Conservation (phyloP, 1,140 invertebrate species). For the Ridgeia piscesae region DNA sequence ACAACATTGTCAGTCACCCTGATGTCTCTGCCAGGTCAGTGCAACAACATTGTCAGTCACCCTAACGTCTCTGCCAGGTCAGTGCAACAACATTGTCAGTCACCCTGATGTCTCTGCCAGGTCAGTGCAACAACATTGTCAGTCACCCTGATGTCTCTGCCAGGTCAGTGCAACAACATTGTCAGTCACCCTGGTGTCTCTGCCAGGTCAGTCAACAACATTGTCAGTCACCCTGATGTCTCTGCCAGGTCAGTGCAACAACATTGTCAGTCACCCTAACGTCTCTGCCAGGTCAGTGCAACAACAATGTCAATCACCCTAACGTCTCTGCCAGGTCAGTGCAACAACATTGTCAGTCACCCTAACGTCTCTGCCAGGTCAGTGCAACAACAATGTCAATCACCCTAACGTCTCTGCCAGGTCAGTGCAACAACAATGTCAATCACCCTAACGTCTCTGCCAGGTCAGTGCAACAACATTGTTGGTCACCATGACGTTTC, state of each 20-base stretch:
- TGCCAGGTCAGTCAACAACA: constrained; percentile 65
- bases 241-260: constrained; percentile 60
- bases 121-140: constrained; percentile 70
- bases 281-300: constrained; percentile 61
- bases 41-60: constrained; percentile 54
- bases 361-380: neutral
- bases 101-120: constrained; percentile 1
- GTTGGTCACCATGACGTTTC: constrained; percentile 68
- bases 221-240: constrained; percentile 69
- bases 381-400: constrained; percentile 74
- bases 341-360: constrained; percentile 52
- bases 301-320: constrained; percentile 70
- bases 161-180: constrained; percentile 56
- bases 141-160: constrained; percentile 56
- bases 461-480: constrained; percentile 79
- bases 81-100: constrained; percentile 56
- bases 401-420: constrained; percentile 65
- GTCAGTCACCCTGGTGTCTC: constrained; percentile 9
- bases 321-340: constrained; percentile 62
- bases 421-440: constrained; percentile 55
- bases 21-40: constrained; percentile 63
- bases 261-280: constrained; percentile 30
- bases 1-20: constrained; percentile 70
- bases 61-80: neutral
- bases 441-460: neutral